phyloP scores from a whole-genome alignment of 2,888 invertebrate genomes.

The Chaitophorus viminalis region DNA sequence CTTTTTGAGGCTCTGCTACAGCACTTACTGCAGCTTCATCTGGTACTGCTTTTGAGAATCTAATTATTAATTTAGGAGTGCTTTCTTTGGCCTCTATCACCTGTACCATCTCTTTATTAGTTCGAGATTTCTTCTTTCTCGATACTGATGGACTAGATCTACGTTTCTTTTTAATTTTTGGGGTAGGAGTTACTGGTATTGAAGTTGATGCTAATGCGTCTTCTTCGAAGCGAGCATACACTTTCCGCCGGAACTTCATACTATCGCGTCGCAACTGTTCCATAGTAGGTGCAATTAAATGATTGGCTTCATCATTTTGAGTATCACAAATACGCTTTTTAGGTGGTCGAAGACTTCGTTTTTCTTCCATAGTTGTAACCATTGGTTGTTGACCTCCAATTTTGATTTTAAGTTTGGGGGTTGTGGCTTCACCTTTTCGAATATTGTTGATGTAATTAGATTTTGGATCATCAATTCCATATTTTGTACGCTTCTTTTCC shows the following conservation, averaged over 20 bases:
- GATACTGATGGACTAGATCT: conserved; percentile 65
- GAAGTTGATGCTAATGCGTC: conserved; percentile 69
- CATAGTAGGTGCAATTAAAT: conserved; percentile 76
- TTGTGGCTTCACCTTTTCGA: conserved; percentile 65
- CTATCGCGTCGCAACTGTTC: conserved; percentile 85
- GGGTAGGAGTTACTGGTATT: conserved; percentile 69
- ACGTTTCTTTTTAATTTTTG: conserved; percentile 68
- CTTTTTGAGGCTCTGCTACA: conserved; percentile 71
- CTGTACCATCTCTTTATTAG: conserved; percentile 68
- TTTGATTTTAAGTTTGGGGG: conserved; percentile 83
- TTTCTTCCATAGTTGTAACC: conserved; percentile 67
- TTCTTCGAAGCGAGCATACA: conserved; percentile 83
- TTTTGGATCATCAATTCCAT: conserved; percentile 70
- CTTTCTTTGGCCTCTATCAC: conserved; percentile 71
- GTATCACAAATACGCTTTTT: conserved; percentile 78
- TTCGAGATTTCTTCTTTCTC: conserved; percentile 47
- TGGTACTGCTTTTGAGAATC: conserved; percentile 71
- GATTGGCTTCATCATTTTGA: conserved; percentile 62
- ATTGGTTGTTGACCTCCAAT: conserved; percentile 69
- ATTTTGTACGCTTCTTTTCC: conserved; percentile 76
- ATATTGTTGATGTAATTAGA: conserved; percentile 55
- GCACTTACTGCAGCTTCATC: conserved; percentile 69
- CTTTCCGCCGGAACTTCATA: conserved; percentile 85
- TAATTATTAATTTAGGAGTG: conserved; percentile 80
- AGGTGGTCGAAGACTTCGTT: conserved; percentile 74